A percentile compares a stretch with the other conserved stretches of the same genome.
Conservation (phyloP, 1,140 invertebrate species). For the Drosophila bocqueti region DNA sequence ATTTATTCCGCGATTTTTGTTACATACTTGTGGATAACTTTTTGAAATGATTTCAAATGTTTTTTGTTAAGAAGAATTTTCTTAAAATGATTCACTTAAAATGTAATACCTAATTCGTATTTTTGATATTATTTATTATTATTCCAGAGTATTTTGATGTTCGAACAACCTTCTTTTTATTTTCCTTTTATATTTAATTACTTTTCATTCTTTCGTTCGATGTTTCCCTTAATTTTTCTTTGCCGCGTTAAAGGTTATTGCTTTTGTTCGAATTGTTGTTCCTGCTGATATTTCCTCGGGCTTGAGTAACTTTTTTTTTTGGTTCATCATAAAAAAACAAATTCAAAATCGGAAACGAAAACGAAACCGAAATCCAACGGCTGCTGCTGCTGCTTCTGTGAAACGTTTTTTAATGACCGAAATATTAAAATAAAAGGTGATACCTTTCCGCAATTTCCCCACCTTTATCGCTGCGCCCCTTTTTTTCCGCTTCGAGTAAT, state of each 20-base stretch:
- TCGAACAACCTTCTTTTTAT: neutral
- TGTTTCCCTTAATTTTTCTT: conserved; percentile 2
- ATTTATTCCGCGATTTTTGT: too few relatives aligned
- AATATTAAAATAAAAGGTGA: conserved; percentile 55
- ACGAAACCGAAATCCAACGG: conserved; percentile 12
- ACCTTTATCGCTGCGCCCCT: conserved; percentile 12
- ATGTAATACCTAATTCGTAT: too few relatives aligned
- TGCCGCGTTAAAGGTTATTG: conserved; percentile 23
- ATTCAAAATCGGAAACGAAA: conserved; percentile 41
- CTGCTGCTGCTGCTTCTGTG: conserved; percentile 11
- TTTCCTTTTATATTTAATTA: neutral
- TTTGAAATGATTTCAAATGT: too few relatives aligned
- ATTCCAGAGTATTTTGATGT: neutral
- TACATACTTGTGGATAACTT: too few relatives aligned
- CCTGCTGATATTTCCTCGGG: conserved; percentile 7
- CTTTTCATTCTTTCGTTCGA: too few relatives aligned
- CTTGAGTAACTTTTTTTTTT: neutral
- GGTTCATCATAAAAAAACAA: conserved; percentile 19
- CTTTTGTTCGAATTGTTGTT: conserved; percentile 33
- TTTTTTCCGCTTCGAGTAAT: conserved; percentile 33
- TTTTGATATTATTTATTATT: neutral
- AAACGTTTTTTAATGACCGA: conserved; percentile 48
- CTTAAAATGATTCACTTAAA: too few relatives aligned
- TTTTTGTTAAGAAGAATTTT: too few relatives aligned
- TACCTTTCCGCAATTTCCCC: conserved; percentile 20